phyloP scores from a whole-genome alignment of 1,140 invertebrate genomes.

The Pseudomyrmex concolor region DNA sequence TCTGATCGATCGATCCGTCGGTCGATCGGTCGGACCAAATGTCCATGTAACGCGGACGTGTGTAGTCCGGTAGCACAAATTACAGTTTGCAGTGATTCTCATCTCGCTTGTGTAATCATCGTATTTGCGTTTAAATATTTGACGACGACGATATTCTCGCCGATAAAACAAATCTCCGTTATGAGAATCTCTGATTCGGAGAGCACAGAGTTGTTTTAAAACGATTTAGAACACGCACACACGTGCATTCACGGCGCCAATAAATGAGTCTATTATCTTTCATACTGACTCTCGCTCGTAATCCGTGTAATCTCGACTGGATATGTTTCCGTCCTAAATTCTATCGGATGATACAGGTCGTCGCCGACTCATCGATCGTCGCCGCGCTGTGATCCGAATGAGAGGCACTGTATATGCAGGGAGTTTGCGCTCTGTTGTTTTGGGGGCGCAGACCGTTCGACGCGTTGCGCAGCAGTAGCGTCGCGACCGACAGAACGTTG shows the following conservation, averaged over 20 bases:
- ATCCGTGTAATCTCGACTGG: neutral
- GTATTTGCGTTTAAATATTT: too few relatives aligned
- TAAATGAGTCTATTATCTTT: neutral
- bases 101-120: constrained; percentile 27
- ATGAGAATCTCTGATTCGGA: too few relatives aligned
- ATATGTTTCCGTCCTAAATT: neutral
- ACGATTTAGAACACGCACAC: too few relatives aligned
- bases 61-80: constrained; percentile 80
- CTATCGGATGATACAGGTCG: neutral
- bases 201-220: too few relatives aligned
- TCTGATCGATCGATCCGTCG: constrained; percentile 64
- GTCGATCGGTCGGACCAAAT: constrained; percentile 60
- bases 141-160: too few relatives aligned
- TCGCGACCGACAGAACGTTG: constrained; percentile 17
- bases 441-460: constrained; percentile 58
- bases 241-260: neutral
- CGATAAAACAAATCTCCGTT: too few relatives aligned
- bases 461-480: constrained; percentile 47
- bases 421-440: constrained; percentile 66
- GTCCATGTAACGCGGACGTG: constrained; percentile 65
- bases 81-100: constrained; percentile 70
- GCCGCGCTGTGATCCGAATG: constrained; percentile 15
- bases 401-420: constrained; percentile 50
- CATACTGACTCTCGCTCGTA: neutral
- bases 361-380: neutral